A percentile compares a stretch with the other conserved stretches of the same genome.
Conservation (phyloP, 2,113 vertebrate genomes). For the Ptilorrhoa leucosticta region DNA sequence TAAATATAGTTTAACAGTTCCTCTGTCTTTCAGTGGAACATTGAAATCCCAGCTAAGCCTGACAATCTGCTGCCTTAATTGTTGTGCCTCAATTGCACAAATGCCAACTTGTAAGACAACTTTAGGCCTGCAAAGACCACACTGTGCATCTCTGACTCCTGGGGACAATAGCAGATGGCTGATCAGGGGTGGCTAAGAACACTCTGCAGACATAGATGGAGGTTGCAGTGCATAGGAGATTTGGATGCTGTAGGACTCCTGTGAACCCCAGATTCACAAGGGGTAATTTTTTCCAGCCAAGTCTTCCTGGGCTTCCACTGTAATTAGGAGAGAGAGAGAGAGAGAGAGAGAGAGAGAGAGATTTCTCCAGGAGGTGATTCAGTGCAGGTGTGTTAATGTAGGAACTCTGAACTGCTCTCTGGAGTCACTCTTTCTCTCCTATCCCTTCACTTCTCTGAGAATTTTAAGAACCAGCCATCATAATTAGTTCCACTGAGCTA, state of each 20-base stretch:
- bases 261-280: neutral
- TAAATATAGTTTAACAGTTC: neutral
- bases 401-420: neutral
- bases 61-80: neutral
- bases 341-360: neutral
- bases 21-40: neutral
- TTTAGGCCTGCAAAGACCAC: neutral
- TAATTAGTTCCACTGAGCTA: neutral
- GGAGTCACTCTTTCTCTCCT: neutral
- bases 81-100: neutral
- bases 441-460: neutral
- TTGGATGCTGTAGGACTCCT: neutral
- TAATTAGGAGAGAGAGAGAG: neutral
- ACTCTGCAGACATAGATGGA: neutral
- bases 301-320: neutral
- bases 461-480: neutral
- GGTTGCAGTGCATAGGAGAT: neutral
- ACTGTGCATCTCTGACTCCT: neutral
- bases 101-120: neutral
- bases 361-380: neutral
- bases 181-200: neutral
- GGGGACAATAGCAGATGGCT: neutral
- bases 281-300: neutral
- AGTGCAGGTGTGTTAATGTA: neutral
- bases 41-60: neutral